A percentile compares a stretch with the other conserved stretches of the same genome.
phyloP scores from a whole-genome alignment of 37 sponge, comb jelly and placozoan genomes.

The Agelas oroides region DNA sequence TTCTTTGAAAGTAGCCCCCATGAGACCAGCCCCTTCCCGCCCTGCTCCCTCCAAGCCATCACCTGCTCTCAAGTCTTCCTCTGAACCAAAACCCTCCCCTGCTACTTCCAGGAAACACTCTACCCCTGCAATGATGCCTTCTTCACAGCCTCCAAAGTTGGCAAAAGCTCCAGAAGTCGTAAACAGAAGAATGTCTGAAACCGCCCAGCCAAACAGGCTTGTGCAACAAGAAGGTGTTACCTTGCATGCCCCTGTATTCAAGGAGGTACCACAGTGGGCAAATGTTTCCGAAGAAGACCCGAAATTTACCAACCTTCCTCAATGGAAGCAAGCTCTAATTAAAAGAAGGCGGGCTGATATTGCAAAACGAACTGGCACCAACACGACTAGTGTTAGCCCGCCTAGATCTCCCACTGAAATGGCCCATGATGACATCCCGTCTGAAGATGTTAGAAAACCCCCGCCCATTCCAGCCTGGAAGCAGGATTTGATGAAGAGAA shows the following conservation, averaged over 20 bases:
- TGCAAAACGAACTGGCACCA: constrained; percentile 41
- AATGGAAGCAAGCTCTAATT: constrained; percentile 84
- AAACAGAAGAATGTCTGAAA: not conserved
- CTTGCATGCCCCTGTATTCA: constrained; percentile 58
- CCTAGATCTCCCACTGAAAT: not conserved
- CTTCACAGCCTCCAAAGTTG: too few species aligned
- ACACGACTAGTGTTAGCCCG: not conserved
- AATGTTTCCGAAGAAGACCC: constrained; percentile 67
- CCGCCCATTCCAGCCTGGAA: not conserved
- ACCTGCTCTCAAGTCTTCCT: not conserved
- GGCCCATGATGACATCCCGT: not conserved
- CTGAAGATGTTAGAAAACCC: not conserved
- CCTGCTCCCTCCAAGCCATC: not conserved
- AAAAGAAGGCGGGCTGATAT: constrained; percentile 61
- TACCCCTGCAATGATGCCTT: too few species aligned
- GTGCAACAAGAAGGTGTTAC: constrained; percentile 50
- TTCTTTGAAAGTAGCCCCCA: not conserved
- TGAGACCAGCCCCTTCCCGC: too few species aligned
- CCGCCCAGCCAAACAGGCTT: constrained; percentile 3
- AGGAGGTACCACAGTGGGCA: constrained; percentile 68
- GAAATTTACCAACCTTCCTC: constrained; percentile 62
- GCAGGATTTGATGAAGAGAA: not conserved
- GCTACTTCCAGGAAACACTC: too few species aligned
- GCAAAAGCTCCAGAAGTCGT: constrained; percentile 28
- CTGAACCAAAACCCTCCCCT: not conserved